Evolutionary conservation across 2,888 invertebrate genomes (phyloP).

Genomic region (Amblyjoppa proteus): DNA sequence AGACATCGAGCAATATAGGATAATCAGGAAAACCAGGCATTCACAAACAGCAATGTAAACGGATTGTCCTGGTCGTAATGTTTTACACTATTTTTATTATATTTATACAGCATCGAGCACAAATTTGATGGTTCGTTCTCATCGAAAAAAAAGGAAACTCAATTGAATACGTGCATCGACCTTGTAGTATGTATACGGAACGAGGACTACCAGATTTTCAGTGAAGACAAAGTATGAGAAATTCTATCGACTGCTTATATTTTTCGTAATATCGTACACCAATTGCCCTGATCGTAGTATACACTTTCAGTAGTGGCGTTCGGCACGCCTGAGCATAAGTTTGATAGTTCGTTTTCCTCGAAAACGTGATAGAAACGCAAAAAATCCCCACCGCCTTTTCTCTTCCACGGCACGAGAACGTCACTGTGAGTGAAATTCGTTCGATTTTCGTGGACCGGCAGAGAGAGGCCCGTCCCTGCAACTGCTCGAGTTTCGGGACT

Average conservation of each 20-base stretch:
- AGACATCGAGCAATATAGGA: too few relatives aligned
- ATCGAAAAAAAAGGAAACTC: slow-evolving; percentile 87
- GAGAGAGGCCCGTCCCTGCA: slow-evolving; percentile 76
- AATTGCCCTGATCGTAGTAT: slow-evolving; percentile 99
- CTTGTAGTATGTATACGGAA: neutral
- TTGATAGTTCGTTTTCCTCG: slow-evolving; percentile 92
- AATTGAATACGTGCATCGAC: slow-evolving; percentile 25
- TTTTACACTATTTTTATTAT: too few relatives aligned
- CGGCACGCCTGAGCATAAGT: slow-evolving; percentile 87
- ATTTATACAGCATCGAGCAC: too few relatives aligned
- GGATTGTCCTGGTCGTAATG: too few relatives aligned
- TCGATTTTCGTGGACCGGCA: slow-evolving; percentile 96
- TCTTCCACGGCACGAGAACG: slow-evolving; percentile 98
- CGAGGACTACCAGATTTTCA: neutral
- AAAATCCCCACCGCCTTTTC: slow-evolving; percentile 87
- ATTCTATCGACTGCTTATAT: slow-evolving; percentile 59
- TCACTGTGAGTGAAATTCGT: slow-evolving; percentile 96
- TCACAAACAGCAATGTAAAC: too few relatives aligned
- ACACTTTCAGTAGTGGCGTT: slow-evolving; percentile 87
- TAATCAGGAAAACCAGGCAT: too few relatives aligned
- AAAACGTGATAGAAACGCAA: slow-evolving; percentile 98
- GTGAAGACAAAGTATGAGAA: neutral
- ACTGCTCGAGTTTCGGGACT: slow-evolving; percentile 79
- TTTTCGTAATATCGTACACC: slow-evolving; percentile 94
- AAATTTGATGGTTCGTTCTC: too few relatives aligned